These are phyloP conservation scores for Elachura formosa DNA, from an alignment of 2,113 vertebrate species.

Conservation along the genomic window DNA sequence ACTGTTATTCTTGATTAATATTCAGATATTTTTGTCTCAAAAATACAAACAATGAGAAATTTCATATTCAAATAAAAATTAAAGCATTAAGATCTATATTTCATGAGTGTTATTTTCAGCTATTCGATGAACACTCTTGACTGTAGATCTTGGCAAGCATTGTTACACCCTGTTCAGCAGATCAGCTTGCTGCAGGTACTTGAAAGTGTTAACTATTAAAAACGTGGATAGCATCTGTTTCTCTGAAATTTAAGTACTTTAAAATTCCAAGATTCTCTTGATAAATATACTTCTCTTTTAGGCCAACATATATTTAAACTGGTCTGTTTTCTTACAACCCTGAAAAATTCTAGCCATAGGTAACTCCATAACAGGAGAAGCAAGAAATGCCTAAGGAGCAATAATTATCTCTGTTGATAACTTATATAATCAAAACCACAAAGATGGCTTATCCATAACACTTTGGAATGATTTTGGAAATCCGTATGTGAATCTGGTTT, in stretches of 20 bases:
- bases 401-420: background rate
- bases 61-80: background rate
- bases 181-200: background rate
- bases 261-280: background rate
- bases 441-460: background rate
- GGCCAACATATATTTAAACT: background rate
- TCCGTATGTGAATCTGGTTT: background rate
- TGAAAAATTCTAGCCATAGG: background rate
- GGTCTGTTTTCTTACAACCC: background rate
- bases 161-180: background rate
- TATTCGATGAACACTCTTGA: background rate
- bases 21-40: background rate
- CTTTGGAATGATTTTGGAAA: background rate
- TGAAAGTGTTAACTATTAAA: background rate
- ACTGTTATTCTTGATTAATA: background rate
- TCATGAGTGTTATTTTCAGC: background rate
- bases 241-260: background rate
- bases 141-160: background rate
- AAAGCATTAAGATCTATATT: background rate
- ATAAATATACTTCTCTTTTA: background rate
- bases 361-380: background rate
- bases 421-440: background rate
- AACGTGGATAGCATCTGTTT: background rate
- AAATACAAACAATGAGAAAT: background rate
- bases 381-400: background rate